Percentiles rank a stretch among this genome's conserved stretches.
These are phyloP conservation scores for Leptodactylus fallax DNA, from an alignment of 2,797 vertebrate genomes.

Conservation along the genomic window DNA sequence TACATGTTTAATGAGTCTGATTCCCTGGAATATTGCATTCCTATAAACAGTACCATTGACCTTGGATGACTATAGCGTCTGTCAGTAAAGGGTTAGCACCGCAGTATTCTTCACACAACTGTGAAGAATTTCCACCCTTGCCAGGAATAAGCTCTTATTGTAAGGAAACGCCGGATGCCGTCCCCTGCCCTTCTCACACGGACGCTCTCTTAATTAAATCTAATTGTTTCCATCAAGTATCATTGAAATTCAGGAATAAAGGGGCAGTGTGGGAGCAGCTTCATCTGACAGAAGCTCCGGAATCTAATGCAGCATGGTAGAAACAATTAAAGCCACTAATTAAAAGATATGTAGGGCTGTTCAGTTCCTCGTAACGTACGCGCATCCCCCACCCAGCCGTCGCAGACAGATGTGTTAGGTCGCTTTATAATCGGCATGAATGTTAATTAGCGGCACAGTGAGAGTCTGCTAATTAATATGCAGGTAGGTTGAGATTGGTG, in stretches of 20 bases:
- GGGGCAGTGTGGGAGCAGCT: conserved; percentile 53
- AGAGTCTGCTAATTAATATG: conserved; percentile 53
- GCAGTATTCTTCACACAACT: conserved; percentile 16
- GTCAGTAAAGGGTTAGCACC: conserved; percentile 3
- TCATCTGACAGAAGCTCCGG: conserved; percentile 54
- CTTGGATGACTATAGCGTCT: too few relatives aligned
- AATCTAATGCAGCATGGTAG: conserved; percentile 54
- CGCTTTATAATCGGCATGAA: conserved; percentile 49
- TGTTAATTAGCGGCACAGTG: conserved; percentile 46
- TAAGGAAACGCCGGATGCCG: conserved; percentile 41
- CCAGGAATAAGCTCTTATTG: conserved; percentile 44
- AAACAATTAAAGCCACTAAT: conserved; percentile 60
- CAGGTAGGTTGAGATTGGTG: conserved; percentile 34
- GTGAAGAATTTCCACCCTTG: conserved; percentile 19
- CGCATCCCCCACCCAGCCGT: not conserved
- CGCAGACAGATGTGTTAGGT: conserved; percentile 54
- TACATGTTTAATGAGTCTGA: too few relatives aligned
- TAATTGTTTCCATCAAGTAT: conserved; percentile 63
- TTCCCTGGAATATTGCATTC: too few relatives aligned
- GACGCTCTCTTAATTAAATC: conserved; percentile 59
- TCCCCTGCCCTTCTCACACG: conserved; percentile 58
- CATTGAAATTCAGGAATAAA: conserved; percentile 60
- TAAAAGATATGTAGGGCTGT: conserved; percentile 61
- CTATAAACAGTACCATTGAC: too few relatives aligned
- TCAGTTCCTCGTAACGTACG: conserved; percentile 33